Percentiles rank a stretch among this genome's conserved stretches.
Evolutionary conservation across 2,888 invertebrate species (phyloP).

Genomic region (Nezara viridula): DNA sequence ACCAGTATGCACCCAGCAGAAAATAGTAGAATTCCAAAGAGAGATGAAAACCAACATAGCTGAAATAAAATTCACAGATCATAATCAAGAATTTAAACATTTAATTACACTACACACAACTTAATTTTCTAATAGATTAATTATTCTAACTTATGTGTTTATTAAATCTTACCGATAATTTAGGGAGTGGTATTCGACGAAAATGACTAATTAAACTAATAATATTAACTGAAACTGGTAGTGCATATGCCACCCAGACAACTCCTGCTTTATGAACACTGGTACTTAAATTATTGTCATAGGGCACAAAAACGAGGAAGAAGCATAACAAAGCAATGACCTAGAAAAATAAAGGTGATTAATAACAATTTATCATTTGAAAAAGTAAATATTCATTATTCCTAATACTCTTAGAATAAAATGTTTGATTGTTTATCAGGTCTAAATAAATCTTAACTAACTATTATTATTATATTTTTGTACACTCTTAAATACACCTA

Average conservation of each 20-base stretch:
- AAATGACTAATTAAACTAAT: slow-evolving; percentile 75
- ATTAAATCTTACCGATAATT: slow-evolving; percentile 72
- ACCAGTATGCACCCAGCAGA: slow-evolving; percentile 78
- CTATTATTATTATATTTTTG: too few relatives aligned
- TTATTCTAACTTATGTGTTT: not conserved
- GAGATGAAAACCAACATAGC: slow-evolving; percentile 75
- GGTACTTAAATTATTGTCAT: slow-evolving; percentile 73
- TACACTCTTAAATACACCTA: too few relatives aligned
- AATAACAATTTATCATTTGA: not conserved
- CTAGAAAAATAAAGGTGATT: slow-evolving; percentile 62
- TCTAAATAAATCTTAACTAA: too few relatives aligned
- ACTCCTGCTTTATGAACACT: slow-evolving; percentile 76
- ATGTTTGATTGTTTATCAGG: too few relatives aligned
- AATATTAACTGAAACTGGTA: slow-evolving; percentile 77
- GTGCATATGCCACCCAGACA: slow-evolving; percentile 78
- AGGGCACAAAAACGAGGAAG: slow-evolving; percentile 76
- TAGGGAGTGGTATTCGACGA: slow-evolving; percentile 76
- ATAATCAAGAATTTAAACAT: not conserved
- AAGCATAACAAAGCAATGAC: slow-evolving; percentile 70
- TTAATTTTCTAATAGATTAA: not conserved
- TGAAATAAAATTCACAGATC: slow-evolving; percentile 66
- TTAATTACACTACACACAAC: not conserved
- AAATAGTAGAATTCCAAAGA: slow-evolving; percentile 76
- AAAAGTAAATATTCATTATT: not conserved
- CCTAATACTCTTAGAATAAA: too few relatives aligned